Percentiles rank a stretch among this genome's conserved stretches.
These are phyloP conservation scores for Porites evermanni DNA, from an alignment of 92 coral and sea anemone species.

Conservation along the genomic window DNA sequence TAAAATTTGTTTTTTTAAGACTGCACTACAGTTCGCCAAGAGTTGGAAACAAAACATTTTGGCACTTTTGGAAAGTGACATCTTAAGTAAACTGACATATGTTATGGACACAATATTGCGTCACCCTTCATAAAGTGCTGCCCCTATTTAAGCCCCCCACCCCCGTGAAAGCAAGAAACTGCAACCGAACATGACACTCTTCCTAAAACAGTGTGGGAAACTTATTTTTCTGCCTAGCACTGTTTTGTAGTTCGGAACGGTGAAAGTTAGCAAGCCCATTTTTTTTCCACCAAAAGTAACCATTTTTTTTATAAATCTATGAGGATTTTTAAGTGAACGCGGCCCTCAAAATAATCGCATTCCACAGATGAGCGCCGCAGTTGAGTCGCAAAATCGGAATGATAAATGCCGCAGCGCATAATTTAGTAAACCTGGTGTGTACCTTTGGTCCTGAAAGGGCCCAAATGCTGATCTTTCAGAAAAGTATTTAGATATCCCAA, in stretches of 20 bases:
- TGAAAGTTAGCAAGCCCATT: conserved; percentile 13
- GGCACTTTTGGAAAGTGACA: not conserved
- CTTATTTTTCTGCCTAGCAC: conserved; percentile 17
- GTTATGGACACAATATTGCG: not conserved
- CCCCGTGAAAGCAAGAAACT: too few relatives aligned
- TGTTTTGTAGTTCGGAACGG: conserved; percentile 20
- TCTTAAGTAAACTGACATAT: not conserved
- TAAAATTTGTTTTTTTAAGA: not conserved
- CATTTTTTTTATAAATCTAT: conserved; percentile 10
- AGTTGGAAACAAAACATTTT: not conserved
- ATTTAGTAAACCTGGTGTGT: too few relatives aligned
- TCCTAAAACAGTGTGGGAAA: conserved; percentile 17
- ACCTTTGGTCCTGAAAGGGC: too few relatives aligned
- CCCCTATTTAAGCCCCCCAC: not conserved
- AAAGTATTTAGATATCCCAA: too few relatives aligned
- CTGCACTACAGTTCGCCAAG: not conserved
- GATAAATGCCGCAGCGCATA: too few relatives aligned
- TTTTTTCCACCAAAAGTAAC: not conserved
- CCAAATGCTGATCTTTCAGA: too few relatives aligned
- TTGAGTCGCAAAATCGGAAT: too few relatives aligned
- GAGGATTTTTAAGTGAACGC: not conserved
- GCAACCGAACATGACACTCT: not conserved
- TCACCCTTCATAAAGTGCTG: conserved; percentile 1
- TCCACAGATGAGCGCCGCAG: too few relatives aligned
- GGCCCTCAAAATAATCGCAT: too few relatives aligned